Conservation (phyloP, 2,797 vertebrate species). For the Acropternis orthonyx region DNA sequence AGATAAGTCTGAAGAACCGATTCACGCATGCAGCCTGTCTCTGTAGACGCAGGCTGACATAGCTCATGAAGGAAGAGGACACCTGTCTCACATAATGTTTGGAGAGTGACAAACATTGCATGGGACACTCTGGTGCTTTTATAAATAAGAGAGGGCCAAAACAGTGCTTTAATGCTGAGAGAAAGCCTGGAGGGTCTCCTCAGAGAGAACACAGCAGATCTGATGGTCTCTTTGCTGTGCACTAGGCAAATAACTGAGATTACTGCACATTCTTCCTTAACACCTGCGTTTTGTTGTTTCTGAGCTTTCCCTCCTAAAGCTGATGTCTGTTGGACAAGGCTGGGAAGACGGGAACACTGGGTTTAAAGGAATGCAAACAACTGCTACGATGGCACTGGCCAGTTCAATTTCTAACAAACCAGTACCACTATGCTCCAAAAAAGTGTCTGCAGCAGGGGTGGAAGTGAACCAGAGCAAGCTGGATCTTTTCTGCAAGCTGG, state of each 20-base stretch:
- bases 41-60: neutral
- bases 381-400: neutral
- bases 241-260: neutral
- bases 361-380: neutral
- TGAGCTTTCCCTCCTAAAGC: neutral
- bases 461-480: slow-evolving; percentile 79
- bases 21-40: neutral
- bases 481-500: slow-evolving; percentile 89
- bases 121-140: neutral
- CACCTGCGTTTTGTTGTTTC: neutral
- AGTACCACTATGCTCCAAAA: neutral
- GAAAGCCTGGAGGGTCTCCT: neutral
- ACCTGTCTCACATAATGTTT: slow-evolving; percentile 38
- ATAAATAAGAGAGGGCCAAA: neutral
- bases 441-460: slow-evolving; percentile 35
- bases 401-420: neutral
- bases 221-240: neutral
- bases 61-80: neutral
- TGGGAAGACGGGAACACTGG: neutral
- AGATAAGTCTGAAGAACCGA: slow-evolving; percentile 47
- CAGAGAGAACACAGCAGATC: neutral
- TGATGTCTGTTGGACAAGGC: neutral
- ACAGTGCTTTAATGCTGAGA: neutral
- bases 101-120: neutral
- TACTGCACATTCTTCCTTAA: neutral